A percentile compares a stretch with the other conserved stretches of the same genome.
Evolutionary conservation across 2,888 invertebrate species (phyloP).

Genomic region (Ormyrus labotus): DNA sequence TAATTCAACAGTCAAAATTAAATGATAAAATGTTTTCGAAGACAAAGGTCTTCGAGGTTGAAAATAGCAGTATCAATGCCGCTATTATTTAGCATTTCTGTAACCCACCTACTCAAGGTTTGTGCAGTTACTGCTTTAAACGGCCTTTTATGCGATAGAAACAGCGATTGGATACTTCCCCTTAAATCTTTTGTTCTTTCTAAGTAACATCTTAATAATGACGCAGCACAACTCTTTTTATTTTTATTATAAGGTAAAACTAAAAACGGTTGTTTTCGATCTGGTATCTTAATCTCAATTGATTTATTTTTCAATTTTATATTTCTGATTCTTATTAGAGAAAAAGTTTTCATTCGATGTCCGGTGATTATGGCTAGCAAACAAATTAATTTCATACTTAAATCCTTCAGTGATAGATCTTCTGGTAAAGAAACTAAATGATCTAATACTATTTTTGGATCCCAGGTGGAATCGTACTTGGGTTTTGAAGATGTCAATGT

Average conservation of each 20-base stretch:
- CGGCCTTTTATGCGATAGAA: constrained; percentile 43
- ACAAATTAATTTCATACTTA: too few relatives aligned
- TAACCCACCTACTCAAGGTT: constrained; percentile 34
- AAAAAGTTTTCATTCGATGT: too few relatives aligned
- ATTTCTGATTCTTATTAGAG: too few relatives aligned
- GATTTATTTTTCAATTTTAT: too few relatives aligned
- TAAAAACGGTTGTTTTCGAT: constrained; percentile 45
- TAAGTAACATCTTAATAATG: constrained; percentile 35
- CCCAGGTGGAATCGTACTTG: constrained; percentile 18
- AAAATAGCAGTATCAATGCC: neutral
- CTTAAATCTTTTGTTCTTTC: constrained; percentile 14
- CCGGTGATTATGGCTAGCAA: too few relatives aligned
- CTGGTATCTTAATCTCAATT: constrained; percentile 55
- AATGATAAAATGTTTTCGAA: neutral
- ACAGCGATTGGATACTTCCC: constrained; percentile 2
- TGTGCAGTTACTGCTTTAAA: constrained; percentile 38
- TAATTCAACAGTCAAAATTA: neutral
- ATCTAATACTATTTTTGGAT: constrained; percentile 47
- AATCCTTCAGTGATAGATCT: constrained; percentile 2
- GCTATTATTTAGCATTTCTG: neutral
- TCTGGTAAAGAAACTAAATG: constrained; percentile 14
- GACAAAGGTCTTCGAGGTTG: neutral
- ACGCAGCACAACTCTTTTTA: constrained; percentile 35
- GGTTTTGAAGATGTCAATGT: neutral
- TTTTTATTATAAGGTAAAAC: constrained; percentile 39